Evolutionary conservation across 92 coral and sea anemone genomes (phyloP), one percentile per base, ranked within the genome.

Genomic region (Siderastrea siderea): DNA sequence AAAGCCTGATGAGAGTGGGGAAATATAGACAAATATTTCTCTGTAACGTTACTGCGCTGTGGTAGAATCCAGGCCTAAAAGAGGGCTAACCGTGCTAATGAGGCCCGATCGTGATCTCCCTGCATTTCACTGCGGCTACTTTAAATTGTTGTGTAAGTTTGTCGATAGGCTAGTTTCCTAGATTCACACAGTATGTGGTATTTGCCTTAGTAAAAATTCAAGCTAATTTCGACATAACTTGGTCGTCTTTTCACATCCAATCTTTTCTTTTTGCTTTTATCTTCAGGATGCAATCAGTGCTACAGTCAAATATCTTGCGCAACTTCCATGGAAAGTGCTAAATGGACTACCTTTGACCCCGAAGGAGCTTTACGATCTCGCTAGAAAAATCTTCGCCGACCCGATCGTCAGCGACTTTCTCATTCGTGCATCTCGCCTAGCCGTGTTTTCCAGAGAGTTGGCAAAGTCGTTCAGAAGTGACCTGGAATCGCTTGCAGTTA

Each of bases 401-500:
- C 88, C 91, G 50, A 82, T 58, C 26, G 65, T 88, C 75, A 88
- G 91, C 65, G 58, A 57, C 53, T 75, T 88, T 75, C 91, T 88
- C 19, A 88, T 88, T 53, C 80, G 69, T 58, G 15, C 77, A 10
- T 88, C 91, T 61, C 91, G 91, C 57, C 83, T 88, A 5, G 87
- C 81, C 5, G 79, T 72, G 10, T 88, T 88, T 84, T 76, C 89
- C 47, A 89, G 89, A 83, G 90, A 92, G 54, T 52, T 92, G 73
- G 90, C 93, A 57, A 90, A 77, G 12, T 77, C 93, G 3, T 81
- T 92, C 78, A 75, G 91, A 71, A 19, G 72, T 50, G 89, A 92
- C 57, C 88, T 92, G 7, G 95, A 89, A 61, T 87, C 90, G 13
- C 90, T 92, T 13, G 84, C 87, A 57, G 58, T 86, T 5, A 84